These are phyloP conservation scores for Stictocephala bisonia DNA, from an alignment of 2,888 invertebrate genomes.

Conservation along the genomic window DNA sequence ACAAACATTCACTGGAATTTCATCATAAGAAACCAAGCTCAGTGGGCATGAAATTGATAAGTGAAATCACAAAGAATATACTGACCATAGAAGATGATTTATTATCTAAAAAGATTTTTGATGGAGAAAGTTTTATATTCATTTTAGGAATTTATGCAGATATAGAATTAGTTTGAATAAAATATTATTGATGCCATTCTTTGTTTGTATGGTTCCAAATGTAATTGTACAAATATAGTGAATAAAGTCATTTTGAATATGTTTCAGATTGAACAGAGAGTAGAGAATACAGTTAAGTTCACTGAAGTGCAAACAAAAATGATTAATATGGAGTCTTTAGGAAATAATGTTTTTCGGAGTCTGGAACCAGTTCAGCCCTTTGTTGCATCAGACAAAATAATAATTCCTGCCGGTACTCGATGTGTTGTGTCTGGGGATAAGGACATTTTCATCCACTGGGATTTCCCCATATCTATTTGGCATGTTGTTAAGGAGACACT, in stretches of 20 bases:
- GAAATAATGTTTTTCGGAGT: slow-evolving; percentile 33
- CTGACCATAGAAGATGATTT: no score
- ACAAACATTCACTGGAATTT: no score
- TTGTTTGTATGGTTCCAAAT: not conserved
- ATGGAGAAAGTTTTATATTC: no score
- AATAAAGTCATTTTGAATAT: slow-evolving; percentile 6
- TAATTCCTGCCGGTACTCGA: slow-evolving; percentile 41
- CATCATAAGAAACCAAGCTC: no score
- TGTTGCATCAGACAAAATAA: not conserved
- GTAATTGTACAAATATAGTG: not conserved
- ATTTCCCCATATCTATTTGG: slow-evolving; percentile 42
- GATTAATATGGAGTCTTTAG: slow-evolving; percentile 11
- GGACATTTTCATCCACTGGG: slow-evolving; percentile 32
- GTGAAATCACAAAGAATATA: no score
- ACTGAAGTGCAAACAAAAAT: slow-evolving; percentile 24
- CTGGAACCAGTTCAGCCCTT: slow-evolving; percentile 32
- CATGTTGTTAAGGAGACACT: slow-evolving; percentile 27
- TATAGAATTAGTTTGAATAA: no score
- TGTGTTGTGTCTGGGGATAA: slow-evolving; percentile 11
- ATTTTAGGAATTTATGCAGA: no score
- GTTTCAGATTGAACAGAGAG: slow-evolving; percentile 34
- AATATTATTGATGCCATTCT: no score
- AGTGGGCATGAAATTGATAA: no score
- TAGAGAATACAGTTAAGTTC: slow-evolving; percentile 29
- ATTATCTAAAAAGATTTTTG: no score